phyloP scores from a whole-genome alignment of 2,113 vertebrate species.

The Platichthys flesus region DNA sequence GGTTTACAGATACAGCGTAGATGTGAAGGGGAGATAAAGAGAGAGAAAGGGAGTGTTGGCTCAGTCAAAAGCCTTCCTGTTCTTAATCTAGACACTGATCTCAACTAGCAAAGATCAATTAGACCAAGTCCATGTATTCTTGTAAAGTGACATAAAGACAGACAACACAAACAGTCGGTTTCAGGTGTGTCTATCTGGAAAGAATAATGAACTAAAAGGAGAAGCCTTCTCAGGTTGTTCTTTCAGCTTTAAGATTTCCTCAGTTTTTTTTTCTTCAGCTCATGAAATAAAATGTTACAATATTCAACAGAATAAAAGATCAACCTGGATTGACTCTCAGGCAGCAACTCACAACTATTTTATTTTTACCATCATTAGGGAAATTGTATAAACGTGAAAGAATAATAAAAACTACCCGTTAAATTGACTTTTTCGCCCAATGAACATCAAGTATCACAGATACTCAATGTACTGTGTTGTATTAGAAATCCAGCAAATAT shows the following conservation, averaged over 20 bases:
- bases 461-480: too few species aligned
- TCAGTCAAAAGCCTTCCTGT: conserved; percentile 36
- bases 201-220: background rate
- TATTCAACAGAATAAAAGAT: background rate
- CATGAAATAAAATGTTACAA: background rate
- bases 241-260: background rate
- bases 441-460: too few species aligned
- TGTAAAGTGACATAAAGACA: conserved; percentile 7
- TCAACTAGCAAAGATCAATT: conserved; percentile 25
- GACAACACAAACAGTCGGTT: background rate
- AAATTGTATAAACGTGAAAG: background rate
- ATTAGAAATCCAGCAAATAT: too few species aligned
- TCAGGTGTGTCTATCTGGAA: background rate
- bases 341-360: background rate
- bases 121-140: background rate
- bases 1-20: conserved; percentile 18
- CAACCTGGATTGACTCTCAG: background rate
- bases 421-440: too few species aligned
- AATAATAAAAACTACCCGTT: too few species aligned
- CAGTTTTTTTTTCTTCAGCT: background rate
- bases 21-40: conserved; percentile 18
- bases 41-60: conserved; percentile 8
- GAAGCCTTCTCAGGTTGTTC: too few species aligned
- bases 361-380: background rate
- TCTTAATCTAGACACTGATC: conserved; percentile 48